phyloP scores from a whole-genome alignment of 2,797 vertebrate genomes.

The Discoglossus pictus region DNA sequence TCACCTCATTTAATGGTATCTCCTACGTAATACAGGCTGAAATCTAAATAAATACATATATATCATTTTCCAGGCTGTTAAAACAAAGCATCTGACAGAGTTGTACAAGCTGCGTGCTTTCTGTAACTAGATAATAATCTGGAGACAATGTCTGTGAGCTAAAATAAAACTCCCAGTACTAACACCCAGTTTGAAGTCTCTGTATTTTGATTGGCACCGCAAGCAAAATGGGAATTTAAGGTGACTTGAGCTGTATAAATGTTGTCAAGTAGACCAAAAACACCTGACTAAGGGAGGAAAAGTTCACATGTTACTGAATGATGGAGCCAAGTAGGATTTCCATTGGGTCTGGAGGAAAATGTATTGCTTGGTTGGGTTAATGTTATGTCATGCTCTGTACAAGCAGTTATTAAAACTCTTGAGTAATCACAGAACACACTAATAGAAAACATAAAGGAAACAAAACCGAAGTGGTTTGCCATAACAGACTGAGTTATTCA shows the following conservation, averaged over 20 bases:
- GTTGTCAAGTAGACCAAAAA: slow-evolving; percentile 40
- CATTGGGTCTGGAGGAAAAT: neutral
- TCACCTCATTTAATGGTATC: slow-evolving; percentile 1
- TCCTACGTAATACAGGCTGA: neutral
- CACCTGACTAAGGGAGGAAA: slow-evolving; percentile 38
- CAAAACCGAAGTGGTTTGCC: no score
- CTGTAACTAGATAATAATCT: slow-evolving; percentile 39
- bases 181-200: slow-evolving; percentile 33
- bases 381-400: slow-evolving; percentile 15
- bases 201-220: slow-evolving; percentile 36
- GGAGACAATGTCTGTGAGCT: slow-evolving; percentile 32
- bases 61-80: slow-evolving; percentile 21
- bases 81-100: slow-evolving; percentile 30
- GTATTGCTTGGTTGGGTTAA: neutral
- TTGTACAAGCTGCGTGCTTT: slow-evolving; percentile 16
- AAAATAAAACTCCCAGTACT: slow-evolving; percentile 28
- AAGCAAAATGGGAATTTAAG: slow-evolving; percentile 29
- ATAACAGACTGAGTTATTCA: no score
- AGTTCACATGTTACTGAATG: slow-evolving; percentile 31
- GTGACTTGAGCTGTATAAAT: slow-evolving; percentile 16
- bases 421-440: no score
- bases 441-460: no score
- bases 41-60: slow-evolving; percentile 6
- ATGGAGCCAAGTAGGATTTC: neutral
- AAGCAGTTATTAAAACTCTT: no score